Percentiles rank a stretch among this genome's conserved stretches.
These are phyloP conservation scores for Drosophila nannoptera DNA, from an alignment of 1,140 invertebrate genomes.

Conservation along the genomic window DNA sequence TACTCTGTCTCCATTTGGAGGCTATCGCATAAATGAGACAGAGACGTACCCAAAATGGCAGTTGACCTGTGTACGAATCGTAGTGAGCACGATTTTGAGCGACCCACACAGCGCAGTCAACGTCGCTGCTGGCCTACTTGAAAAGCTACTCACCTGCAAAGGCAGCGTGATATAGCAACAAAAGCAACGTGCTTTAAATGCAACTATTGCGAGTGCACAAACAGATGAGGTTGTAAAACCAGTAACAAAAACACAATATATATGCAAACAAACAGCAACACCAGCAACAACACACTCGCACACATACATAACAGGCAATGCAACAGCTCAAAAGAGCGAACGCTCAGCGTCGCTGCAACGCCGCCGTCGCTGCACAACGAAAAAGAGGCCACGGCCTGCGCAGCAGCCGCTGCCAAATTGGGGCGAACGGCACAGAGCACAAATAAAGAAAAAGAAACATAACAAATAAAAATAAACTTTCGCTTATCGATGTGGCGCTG, in stretches of 20 bases:
- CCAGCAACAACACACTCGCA: slow-evolving; percentile 9
- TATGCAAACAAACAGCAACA: slow-evolving; percentile 45
- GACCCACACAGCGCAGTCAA: slow-evolving; percentile 39
- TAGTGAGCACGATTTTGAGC: slow-evolving; percentile 20
- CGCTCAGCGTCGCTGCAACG: slow-evolving; percentile 5
- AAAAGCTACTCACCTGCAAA: slow-evolving; percentile 50
- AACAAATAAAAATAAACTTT: slow-evolving; percentile 41
- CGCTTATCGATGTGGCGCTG: slow-evolving; percentile 48
- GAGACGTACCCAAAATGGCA: slow-evolving; percentile 30
- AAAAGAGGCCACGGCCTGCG: slow-evolving; percentile 65
- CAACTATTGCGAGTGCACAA: slow-evolving; percentile 45
- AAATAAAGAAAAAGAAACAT: slow-evolving; percentile 21
- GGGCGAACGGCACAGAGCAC: slow-evolving; percentile 43
- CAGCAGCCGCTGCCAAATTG: slow-evolving; percentile 51
- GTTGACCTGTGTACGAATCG: slow-evolving; percentile 32
- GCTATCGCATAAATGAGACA: slow-evolving; percentile 7
- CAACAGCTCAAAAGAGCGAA: slow-evolving; percentile 33
- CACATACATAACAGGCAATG: slow-evolving; percentile 33
- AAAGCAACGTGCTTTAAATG: slow-evolving; percentile 24
- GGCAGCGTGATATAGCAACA: slow-evolving; percentile 29
- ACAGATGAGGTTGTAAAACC: slow-evolving; percentile 49
- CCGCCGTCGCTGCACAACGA: slow-evolving; percentile 16
- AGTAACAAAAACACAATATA: slow-evolving; percentile 57
- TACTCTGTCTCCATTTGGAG: slow-evolving; percentile 1
- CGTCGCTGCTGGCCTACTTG: slow-evolving; percentile 51